These are phyloP conservation scores for Rhegmatorhina hoffmannsi DNA, from an alignment of 2,113 vertebrate species.

Conservation along the genomic window DNA sequence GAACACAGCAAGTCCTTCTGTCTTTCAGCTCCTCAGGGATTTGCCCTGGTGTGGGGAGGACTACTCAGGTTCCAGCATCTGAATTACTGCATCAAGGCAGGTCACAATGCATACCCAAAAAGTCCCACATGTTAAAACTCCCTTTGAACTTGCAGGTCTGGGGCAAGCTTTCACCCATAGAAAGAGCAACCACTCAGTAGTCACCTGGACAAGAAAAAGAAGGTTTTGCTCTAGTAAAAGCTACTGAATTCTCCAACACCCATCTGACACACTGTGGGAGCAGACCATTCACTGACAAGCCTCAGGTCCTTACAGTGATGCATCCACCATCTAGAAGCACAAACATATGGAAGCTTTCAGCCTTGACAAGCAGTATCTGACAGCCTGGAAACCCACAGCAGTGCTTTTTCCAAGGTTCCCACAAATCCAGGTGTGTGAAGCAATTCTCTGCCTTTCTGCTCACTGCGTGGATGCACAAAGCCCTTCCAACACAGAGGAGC, in stretches of 20 bases:
- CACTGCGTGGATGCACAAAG: not conserved
- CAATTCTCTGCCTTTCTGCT: not conserved
- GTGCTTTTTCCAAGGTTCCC: not conserved
- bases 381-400: not conserved
- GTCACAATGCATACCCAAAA: not conserved
- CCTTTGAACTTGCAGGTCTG: not conserved
- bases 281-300: not conserved
- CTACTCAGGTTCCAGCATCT: not conserved
- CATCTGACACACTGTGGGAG: not conserved
- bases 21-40: not conserved
- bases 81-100: not conserved
- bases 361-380: not conserved
- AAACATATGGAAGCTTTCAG: not conserved
- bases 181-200: not conserved
- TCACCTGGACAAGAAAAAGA: not conserved
- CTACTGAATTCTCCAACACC: not conserved
- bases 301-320: not conserved
- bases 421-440: not conserved
- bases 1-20: not conserved
- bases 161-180: not conserved
- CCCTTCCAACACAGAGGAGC: not conserved
- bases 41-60: not conserved
- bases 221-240: not conserved
- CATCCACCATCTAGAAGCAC: not conserved
- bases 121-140: not conserved